Conservation (phyloP, 2,113 vertebrate species). For the Cochlearius cochlearius region DNA sequence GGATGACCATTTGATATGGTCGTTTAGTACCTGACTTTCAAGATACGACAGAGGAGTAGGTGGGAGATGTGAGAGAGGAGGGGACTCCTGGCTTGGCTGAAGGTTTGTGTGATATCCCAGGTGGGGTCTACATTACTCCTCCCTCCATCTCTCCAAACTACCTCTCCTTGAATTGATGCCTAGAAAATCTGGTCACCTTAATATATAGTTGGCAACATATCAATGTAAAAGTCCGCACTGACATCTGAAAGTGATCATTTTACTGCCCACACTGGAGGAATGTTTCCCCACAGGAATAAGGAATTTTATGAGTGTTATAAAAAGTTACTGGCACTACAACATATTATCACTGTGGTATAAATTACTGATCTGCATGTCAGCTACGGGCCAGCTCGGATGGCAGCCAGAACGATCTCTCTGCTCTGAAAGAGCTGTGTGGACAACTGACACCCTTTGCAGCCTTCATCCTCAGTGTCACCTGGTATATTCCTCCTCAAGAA, state of each 20-base stretch:
- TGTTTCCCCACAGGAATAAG: slow-evolving; percentile 66
- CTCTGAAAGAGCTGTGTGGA: neutral
- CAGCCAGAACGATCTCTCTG: neutral
- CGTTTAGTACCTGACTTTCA: neutral
- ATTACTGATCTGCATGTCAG: slow-evolving; percentile 32
- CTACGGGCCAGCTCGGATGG: neutral
- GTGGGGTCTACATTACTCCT: neutral
- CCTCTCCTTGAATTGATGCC: neutral
- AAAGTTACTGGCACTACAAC: slow-evolving; percentile 76
- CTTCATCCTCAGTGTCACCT: neutral
- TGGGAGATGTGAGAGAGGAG: neutral
- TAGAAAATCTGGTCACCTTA: neutral
- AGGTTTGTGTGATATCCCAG: neutral
- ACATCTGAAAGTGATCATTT: slow-evolving; percentile 56
- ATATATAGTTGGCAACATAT: neutral
- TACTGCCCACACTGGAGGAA: slow-evolving; percentile 41
- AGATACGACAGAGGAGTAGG: accelerated
- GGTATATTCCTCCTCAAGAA: neutral
- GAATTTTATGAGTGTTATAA: slow-evolving; percentile 79
- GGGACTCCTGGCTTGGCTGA: neutral
- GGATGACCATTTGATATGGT: neutral
- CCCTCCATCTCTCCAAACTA: neutral
- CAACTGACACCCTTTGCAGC: neutral
- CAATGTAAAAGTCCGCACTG: neutral
- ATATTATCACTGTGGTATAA: slow-evolving; percentile 70